Percentiles rank a stretch among this genome's conserved stretches.
These are phyloP conservation scores for Metopolophium dirhodum DNA, from an alignment of 1,140 invertebrate species.

Conservation along the genomic window DNA sequence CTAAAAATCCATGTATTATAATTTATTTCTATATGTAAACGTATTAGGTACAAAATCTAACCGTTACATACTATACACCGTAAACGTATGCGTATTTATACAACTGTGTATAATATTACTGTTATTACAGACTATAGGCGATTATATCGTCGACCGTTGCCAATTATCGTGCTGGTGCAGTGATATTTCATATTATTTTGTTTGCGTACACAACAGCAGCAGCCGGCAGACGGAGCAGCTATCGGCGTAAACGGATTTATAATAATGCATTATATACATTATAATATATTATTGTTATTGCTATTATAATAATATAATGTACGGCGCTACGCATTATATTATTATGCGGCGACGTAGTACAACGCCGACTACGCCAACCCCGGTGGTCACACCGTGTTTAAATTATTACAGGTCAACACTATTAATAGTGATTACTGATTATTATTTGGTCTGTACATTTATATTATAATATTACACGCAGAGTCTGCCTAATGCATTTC, in stretches of 20 bases:
- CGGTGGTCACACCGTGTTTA: neutral
- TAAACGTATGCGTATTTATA: neutral
- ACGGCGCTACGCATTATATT: neutral
- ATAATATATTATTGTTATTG: neutral
- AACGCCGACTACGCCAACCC: neutral
- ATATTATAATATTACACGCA: neutral
- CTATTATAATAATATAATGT: neutral
- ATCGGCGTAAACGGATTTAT: neutral
- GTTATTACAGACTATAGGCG: neutral
- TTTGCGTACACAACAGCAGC: neutral
- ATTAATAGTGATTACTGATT: slow-evolving; percentile 12
- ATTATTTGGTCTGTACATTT: neutral
- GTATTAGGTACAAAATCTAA: too few species aligned
- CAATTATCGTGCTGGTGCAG: neutral
- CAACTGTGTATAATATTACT: neutral
- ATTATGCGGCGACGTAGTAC: neutral
- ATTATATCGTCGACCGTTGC: neutral
- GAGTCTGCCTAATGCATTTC: neutral
- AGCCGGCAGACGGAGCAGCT: neutral
- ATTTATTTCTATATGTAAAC: too few species aligned
- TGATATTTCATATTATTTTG: slow-evolving; percentile 8
- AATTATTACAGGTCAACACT: slow-evolving; percentile 15
- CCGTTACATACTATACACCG: too few species aligned
- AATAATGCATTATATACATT: neutral
- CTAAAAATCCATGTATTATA: too few species aligned